These are phyloP conservation scores for Dryococelus australis DNA, from an alignment of 2,888 invertebrate species.

Conservation along the genomic window DNA sequence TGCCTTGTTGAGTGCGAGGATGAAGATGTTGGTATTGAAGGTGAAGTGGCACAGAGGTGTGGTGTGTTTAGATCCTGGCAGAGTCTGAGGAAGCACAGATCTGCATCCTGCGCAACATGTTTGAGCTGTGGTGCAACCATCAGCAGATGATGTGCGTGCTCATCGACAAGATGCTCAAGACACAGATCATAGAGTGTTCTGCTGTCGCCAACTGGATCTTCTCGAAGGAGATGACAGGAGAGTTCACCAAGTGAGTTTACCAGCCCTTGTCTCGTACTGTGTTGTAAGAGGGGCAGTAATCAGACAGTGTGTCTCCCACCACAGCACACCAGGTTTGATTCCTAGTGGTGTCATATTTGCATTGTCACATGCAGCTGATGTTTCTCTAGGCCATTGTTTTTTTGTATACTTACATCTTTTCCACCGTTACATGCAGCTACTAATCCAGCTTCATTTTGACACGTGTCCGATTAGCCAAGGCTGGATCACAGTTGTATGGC, in stretches of 20 bases:
- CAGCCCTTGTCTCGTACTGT: background rate
- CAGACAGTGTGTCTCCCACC: no score
- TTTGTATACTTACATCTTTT: no score
- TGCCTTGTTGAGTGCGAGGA: no score
- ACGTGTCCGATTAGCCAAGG: no score
- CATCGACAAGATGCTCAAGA: slow-evolving; percentile 96
- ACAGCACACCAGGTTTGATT: no score
- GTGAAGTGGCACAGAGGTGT: background rate
- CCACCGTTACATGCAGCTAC: no score
- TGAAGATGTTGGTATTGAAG: no score
- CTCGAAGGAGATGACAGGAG: slow-evolving; percentile 89
- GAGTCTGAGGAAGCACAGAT: slow-evolving; percentile 96
- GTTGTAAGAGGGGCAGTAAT: background rate
- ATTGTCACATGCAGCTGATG: no score
- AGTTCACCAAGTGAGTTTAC: slow-evolving; percentile 76
- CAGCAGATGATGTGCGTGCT: slow-evolving; percentile 97
- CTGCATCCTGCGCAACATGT: slow-evolving; percentile 89
- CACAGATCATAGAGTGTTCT: slow-evolving; percentile 95
- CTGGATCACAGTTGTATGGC: no score
- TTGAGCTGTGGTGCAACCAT: slow-evolving; percentile 94
- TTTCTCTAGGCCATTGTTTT: no score
- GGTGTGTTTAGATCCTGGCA: slow-evolving; percentile 63
- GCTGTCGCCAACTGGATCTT: slow-evolving; percentile 99
- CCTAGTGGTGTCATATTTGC: no score
- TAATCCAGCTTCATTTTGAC: no score